phyloP scores from a whole-genome alignment of 2,888 invertebrate genomes.

The Phlogophora meticulosa region DNA sequence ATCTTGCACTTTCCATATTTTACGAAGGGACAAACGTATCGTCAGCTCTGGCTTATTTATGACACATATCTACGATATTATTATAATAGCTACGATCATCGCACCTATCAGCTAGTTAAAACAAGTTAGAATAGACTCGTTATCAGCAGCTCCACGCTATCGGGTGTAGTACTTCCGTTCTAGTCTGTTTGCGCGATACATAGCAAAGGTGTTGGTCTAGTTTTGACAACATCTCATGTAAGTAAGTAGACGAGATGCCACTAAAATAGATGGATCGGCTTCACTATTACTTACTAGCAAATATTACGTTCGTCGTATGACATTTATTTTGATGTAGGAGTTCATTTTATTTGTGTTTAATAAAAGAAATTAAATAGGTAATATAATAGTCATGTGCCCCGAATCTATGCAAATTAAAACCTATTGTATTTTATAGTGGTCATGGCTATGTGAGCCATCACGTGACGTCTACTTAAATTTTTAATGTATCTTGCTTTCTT shows the following conservation, averaged over 20 bases:
- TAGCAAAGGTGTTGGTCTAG: neutral
- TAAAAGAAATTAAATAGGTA: too few species aligned
- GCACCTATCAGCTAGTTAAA: constrained; percentile 42
- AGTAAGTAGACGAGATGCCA: constrained; percentile 9
- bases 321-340: neutral
- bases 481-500: too few species aligned
- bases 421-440: too few species aligned
- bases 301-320: neutral
- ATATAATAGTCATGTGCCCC: too few species aligned
- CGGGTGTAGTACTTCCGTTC: constrained; percentile 67
- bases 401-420: too few species aligned
- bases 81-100: constrained; percentile 18
- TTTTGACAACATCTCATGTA: constrained; percentile 12
- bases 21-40: too few species aligned
- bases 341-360: too few species aligned
- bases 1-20: too few species aligned
- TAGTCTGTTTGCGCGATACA: constrained; percentile 49
- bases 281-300: constrained; percentile 1
- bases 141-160: constrained; percentile 62
- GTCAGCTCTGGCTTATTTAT: neutral
- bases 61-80: neutral
- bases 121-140: constrained; percentile 49
- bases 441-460: too few species aligned
- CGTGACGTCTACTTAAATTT: too few species aligned
- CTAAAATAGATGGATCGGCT: constrained; percentile 45